These are phyloP conservation scores for Hetaerina americana DNA, from an alignment of 1,140 invertebrate genomes.

Conservation along the genomic window DNA sequence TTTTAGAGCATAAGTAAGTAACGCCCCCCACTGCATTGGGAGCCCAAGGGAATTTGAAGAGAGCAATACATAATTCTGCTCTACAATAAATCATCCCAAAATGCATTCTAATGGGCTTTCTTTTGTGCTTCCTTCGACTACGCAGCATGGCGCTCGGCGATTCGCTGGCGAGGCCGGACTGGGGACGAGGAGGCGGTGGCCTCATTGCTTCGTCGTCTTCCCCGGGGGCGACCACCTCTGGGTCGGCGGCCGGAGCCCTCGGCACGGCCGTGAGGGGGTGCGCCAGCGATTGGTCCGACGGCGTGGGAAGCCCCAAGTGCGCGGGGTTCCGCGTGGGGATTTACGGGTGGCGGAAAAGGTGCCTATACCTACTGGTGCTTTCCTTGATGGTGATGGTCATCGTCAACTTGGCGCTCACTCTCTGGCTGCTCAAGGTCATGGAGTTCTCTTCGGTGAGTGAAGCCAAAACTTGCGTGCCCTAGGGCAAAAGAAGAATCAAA, in stretches of 20 bases:
- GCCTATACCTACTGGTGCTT: slow-evolving; percentile 71
- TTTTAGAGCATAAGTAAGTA: too few relatives aligned
- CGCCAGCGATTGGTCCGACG: not conserved
- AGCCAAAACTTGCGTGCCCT: too few relatives aligned
- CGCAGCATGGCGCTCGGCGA: not conserved
- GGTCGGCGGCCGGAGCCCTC: not conserved
- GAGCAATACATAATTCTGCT: too few relatives aligned
- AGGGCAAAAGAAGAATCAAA: too few relatives aligned
- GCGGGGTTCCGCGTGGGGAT: slow-evolving; percentile 49
- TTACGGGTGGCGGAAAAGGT: slow-evolving; percentile 89
- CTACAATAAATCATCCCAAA: too few relatives aligned
- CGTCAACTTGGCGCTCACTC: slow-evolving; percentile 80
- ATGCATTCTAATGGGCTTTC: too few relatives aligned
- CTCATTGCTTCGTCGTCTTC: not conserved
- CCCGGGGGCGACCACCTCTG: not conserved
- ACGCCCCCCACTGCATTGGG: too few relatives aligned
- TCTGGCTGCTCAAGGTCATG: slow-evolving; percentile 91
- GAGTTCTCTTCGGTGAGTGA: slow-evolving; percentile 84
- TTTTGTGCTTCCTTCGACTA: not conserved
- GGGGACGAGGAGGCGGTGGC: not conserved
- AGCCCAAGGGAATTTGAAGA: too few relatives aligned
- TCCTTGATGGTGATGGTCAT: slow-evolving; percentile 76
- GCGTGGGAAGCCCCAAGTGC: not conserved
- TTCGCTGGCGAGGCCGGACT: not conserved
- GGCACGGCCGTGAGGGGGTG: not conserved